phyloP scores from a whole-genome alignment of 2,113 vertebrate species.

The Copsychus sechellarum region DNA sequence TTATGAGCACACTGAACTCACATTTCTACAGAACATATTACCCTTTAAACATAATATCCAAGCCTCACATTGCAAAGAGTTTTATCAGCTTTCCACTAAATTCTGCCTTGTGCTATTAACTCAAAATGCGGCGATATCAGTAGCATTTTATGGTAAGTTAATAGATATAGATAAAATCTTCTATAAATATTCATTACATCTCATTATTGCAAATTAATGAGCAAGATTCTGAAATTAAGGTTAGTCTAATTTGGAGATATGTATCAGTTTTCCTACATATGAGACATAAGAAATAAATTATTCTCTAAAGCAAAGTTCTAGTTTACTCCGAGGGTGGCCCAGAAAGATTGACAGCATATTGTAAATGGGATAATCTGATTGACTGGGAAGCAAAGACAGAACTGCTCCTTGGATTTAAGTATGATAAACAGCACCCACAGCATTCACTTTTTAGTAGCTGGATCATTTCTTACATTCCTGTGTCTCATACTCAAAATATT shows the following conservation, averaged over 20 bases:
- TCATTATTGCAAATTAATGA: constrained; percentile 73
- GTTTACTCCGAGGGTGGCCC: neutral
- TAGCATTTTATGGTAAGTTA: constrained; percentile 60
- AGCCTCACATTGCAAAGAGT: neutral
- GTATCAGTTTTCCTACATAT: constrained; percentile 30
- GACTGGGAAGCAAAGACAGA: neutral
- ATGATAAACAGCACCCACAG: neutral
- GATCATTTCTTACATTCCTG: neutral
- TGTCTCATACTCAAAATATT: neutral
- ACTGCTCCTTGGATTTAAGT: neutral
- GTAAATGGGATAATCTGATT: neutral
- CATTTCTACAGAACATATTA: constrained; percentile 4
- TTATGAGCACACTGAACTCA: neutral
- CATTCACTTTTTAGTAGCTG: neutral
- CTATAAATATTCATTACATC: constrained; percentile 77
- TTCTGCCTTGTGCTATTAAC: constrained; percentile 4
- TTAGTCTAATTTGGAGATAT: constrained; percentile 20
- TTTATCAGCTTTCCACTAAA: constrained; percentile 21
- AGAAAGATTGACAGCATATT: neutral
- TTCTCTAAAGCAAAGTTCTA: neutral
- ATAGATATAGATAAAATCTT: constrained; percentile 68
- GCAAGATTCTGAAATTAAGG: constrained; percentile 66
- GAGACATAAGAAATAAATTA: constrained; percentile 44
- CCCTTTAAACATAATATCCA: neutral
- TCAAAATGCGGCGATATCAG: constrained; percentile 24